Evolutionary conservation across 2,888 invertebrate species (phyloP).

Genomic region (Erebia ligea): DNA sequence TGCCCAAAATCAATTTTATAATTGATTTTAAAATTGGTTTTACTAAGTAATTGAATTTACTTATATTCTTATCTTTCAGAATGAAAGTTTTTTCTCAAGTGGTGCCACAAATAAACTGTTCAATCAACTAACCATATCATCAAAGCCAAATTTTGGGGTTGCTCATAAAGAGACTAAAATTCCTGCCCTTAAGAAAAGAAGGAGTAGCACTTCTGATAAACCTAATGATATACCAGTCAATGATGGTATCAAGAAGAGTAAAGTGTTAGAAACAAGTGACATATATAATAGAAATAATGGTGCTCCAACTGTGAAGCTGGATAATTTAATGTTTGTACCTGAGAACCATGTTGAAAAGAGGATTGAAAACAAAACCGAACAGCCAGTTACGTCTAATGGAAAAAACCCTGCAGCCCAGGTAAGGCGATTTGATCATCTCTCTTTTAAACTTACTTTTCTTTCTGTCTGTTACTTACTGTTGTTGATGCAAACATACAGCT

Average conservation of each 20-base stretch:
- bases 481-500: background rate
- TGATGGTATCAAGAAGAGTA: constrained; percentile 68
- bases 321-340: constrained; percentile 55
- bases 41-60: background rate
- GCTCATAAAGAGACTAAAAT: constrained; percentile 69
- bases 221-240: constrained; percentile 67
- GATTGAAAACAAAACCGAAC: constrained; percentile 60
- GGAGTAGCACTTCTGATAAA: constrained; percentile 78
- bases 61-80: constrained; percentile 55
- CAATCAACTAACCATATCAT: constrained; percentile 75
- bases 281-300: constrained; percentile 66
- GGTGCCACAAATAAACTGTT: constrained; percentile 74
- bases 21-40: too few species aligned
- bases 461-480: too few species aligned
- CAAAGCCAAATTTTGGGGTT: constrained; percentile 62
- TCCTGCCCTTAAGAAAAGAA: constrained; percentile 72
- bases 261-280: constrained; percentile 68
- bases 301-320: constrained; percentile 58
- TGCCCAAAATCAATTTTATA: too few species aligned
- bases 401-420: constrained; percentile 62
- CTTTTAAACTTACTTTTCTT: too few species aligned
- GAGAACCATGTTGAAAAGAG: constrained; percentile 73
- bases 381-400: constrained; percentile 66
- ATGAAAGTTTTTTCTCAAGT: constrained; percentile 68
- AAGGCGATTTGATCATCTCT: background rate